Percentiles rank a stretch among this genome's conserved stretches.
These are phyloP conservation scores for Myrmecobius fasciatus DNA, from an alignment of 2,113 vertebrate species.

Conservation along the genomic window DNA sequence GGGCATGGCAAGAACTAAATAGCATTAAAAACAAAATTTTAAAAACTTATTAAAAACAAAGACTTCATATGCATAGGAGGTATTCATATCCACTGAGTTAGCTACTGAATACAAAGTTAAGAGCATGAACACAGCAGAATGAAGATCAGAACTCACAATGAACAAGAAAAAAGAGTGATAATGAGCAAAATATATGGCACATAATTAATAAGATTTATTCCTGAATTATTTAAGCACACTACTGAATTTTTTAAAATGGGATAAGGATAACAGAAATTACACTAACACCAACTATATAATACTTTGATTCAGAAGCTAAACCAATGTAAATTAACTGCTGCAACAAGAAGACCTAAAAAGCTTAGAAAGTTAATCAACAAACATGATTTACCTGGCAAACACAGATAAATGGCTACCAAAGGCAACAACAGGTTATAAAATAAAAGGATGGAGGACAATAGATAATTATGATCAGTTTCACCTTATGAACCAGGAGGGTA, in stretches of 20 bases:
- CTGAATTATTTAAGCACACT: not conserved
- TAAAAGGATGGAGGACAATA: not conserved
- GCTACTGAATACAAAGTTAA: not conserved
- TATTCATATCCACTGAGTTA: not conserved
- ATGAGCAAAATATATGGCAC: not conserved
- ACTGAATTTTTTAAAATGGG: not conserved
- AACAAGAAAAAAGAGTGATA: not conserved
- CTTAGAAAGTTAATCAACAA: not conserved
- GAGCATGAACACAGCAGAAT: not conserved
- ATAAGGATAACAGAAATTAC: not conserved
- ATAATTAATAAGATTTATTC: not conserved
- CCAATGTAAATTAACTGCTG: not conserved
- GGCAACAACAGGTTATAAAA: not conserved
- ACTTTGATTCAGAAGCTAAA: not conserved
- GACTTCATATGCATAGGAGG: not conserved
- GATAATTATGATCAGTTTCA: not conserved
- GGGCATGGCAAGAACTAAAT: not conserved
- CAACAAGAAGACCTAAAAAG: not conserved
- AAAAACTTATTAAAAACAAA: not conserved
- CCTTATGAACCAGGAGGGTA: not conserved
- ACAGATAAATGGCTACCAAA: not conserved
- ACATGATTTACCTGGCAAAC: constrained; percentile 2
- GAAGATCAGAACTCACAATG: not conserved
- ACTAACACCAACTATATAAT: not conserved
- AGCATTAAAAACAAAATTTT: not conserved